Conservation (phyloP, 2,113 vertebrate species). For the Eretmochelys imbricata region DNA sequence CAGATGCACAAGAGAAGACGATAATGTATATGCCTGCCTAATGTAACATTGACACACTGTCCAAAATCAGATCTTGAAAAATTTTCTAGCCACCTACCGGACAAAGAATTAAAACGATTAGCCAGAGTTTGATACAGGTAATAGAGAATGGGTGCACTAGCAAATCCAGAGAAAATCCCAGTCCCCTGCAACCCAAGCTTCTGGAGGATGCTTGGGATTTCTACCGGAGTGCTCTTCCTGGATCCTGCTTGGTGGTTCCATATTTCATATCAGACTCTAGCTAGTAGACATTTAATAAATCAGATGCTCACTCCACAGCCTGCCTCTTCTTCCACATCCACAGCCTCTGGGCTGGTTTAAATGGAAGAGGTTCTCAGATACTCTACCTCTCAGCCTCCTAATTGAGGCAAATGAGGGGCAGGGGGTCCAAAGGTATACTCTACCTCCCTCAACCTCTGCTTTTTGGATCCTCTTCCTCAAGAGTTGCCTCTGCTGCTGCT, state of each 20-base stretch:
- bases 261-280: background rate
- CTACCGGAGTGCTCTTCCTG: background rate
- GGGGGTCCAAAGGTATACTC: background rate
- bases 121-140: background rate
- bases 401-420: background rate
- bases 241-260: rapidly evolving
- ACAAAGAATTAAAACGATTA: background rate
- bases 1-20: conserved; percentile 21
- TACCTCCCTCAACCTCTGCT: background rate
- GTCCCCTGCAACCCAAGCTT: background rate
- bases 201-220: background rate
- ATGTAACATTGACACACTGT: background rate
- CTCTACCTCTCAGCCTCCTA: background rate
- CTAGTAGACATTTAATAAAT: background rate
- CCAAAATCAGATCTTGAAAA: conserved; percentile 9
- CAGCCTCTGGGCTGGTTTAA: background rate
- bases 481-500: background rate
- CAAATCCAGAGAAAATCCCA: background rate
- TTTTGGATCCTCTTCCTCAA: background rate
- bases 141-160: background rate
- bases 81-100: background rate
- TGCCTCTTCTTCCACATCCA: background rate
- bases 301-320: background rate
- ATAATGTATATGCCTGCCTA: background rate
- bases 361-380: background rate